Conservation (phyloP, 2,888 invertebrate species). For the Acrobasis suavella region DNA sequence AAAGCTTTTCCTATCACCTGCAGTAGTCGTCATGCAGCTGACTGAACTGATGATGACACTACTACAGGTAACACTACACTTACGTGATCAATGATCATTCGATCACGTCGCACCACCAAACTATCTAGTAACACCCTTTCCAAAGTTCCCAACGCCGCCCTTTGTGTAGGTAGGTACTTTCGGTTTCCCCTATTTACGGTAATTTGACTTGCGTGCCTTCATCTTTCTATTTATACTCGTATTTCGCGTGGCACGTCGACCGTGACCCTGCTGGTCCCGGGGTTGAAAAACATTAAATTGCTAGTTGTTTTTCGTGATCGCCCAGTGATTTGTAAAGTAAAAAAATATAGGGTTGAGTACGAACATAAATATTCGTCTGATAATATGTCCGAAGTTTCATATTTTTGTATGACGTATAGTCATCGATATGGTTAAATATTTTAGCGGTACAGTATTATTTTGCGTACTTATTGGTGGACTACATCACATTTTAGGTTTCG, state of each 20-base stretch:
- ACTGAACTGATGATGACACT: too few species aligned
- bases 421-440: too few species aligned
- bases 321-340: not conserved
- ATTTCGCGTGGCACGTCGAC: conserved; percentile 5
- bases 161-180: not conserved
- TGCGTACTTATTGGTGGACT: too few species aligned
- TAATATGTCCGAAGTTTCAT: not conserved
- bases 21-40: too few species aligned
- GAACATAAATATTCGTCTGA: not conserved
- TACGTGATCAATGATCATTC: not conserved
- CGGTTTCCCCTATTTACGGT: conserved; percentile 1
- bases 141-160: not conserved
- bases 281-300: conserved; percentile 13
- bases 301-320: conserved; percentile 11
- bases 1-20: too few species aligned
- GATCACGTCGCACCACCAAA: not conserved
- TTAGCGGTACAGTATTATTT: too few species aligned
- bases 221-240: conserved; percentile 5
- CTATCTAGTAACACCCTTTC: not conserved
- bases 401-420: too few species aligned
- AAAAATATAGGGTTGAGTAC: not conserved
- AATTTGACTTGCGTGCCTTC: conserved; percentile 4
- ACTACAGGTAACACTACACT: not conserved
- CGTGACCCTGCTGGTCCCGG: not conserved
- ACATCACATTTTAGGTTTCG: too few species aligned